Evolutionary conservation across 2,888 invertebrate species (phyloP), one percentile per base, ranked within the genome.

Genomic region (Plagodis dolabraria): DNA sequence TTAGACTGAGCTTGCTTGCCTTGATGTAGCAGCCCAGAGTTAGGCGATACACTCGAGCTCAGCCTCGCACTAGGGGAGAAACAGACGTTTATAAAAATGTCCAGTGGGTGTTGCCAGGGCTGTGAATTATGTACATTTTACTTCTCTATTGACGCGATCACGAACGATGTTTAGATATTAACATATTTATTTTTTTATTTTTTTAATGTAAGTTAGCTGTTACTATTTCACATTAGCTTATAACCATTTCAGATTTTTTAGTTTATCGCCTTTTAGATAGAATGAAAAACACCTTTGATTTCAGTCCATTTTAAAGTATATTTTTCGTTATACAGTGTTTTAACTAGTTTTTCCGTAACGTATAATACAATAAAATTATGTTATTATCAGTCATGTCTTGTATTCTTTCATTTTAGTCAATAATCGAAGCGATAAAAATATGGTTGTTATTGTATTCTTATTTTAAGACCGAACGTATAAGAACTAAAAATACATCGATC

Each of bases 81-180:
- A 40, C 10, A 10, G 10, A 36, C 36, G 36, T 42, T 11, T 34
- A 33, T 10, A 22, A 33, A 50, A 52, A 66, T 72, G 75, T 76
- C 72, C 71, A 61, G 61, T 77, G 77, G 77, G 80, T 76, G 84
- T 82, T 77, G 82, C 82, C 81, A 86, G 84, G 89, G 90, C 90
- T 90, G 90, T 91, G 90, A 90, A 87, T 22, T 86, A 84, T 86
- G 80, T 86, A 84, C 74, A 83, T 79, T 75, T 74, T 74, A 77
- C 67, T 74, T 70, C 73, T 75, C 73, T 79, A 77, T 80, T 76
- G 71, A 82, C 74, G 66, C 80, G 74, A 75, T 76, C 64, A 70
- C 65, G 72, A 75, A 76, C 75, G 74, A 76, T 62, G 71, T 60
- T 71, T 74, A 63, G 59, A 53, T 57, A 36, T 55, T 50, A 59